Evolutionary conservation across 64 coral and sea anemone genomes (phyloP).

Genomic region (Actinia tenebrosa): DNA sequence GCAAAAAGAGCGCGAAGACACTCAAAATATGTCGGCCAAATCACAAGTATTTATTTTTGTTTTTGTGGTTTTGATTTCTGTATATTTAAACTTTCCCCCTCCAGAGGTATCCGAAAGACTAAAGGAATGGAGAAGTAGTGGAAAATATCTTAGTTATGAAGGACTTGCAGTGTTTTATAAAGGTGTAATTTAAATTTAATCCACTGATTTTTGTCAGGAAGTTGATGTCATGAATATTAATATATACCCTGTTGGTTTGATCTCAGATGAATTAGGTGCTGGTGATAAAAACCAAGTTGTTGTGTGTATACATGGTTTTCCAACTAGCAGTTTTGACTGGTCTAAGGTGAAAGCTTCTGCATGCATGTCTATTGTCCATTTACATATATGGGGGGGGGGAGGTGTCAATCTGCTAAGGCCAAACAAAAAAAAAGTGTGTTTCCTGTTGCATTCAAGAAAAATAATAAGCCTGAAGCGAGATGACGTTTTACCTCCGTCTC

Average conservation of each 20-base stretch:
- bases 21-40: conserved; percentile 10
- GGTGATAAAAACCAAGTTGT: conserved; percentile 34
- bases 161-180: conserved; percentile 89
- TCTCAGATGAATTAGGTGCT: not conserved
- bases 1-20: not conserved
- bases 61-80: conserved; percentile 51
- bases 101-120: conserved; percentile 63
- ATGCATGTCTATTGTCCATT: not conserved
- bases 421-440: too few species aligned
- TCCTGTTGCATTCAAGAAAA: too few species aligned
- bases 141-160: conserved; percentile 78
- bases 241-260: too few species aligned
- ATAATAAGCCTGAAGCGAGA: too few species aligned
- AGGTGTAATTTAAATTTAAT: conserved; percentile 39
- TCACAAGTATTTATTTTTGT: conserved; percentile 29
- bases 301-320: conserved; percentile 89
- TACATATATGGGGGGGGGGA: too few species aligned
- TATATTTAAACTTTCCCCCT: conserved; percentile 80
- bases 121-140: conserved; percentile 64
- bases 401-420: too few species aligned
- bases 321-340: conserved; percentile 81
- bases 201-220: too few species aligned
- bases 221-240: not conserved
- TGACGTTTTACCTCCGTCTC: too few species aligned
- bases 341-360: conserved; percentile 37